Conservation (phyloP, 2,113 vertebrate genomes). For the Gobio gobio region DNA sequence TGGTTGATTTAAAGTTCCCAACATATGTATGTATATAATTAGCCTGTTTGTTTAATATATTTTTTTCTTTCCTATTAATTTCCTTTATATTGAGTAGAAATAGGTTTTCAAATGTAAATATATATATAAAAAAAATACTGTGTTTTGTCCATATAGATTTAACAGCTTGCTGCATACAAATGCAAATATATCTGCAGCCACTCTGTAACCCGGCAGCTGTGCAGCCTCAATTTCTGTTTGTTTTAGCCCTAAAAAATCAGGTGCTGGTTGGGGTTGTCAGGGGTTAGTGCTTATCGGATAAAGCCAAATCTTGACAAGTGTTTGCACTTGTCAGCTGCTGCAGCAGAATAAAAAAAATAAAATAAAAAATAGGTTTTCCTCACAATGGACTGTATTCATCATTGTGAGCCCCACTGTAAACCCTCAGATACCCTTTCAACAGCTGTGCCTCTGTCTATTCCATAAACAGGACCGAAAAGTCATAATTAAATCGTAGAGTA, state of each 20-base stretch:
- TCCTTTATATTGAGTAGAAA: background rate
- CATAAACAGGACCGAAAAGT: background rate
- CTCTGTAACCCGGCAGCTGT: background rate
- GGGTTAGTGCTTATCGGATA: slow-evolving; percentile 73
- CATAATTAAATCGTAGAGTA: slow-evolving; percentile 16
- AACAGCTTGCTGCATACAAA: no score
- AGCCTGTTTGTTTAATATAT: background rate
- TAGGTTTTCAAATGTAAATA: background rate
- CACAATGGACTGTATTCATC: slow-evolving; percentile 53
- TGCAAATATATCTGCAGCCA: background rate
- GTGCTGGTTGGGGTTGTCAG: slow-evolving; percentile 60
- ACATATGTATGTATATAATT: no score
- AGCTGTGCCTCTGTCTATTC: background rate
- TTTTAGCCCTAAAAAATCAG: slow-evolving; percentile 51
- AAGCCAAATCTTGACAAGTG: slow-evolving; percentile 67
- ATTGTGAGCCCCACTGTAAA: slow-evolving; percentile 18
- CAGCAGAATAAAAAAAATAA: slow-evolving; percentile 54
- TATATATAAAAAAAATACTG: no score
- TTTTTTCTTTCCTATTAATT: background rate
- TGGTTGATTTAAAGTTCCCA: background rate
- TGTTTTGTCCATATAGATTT: background rate
- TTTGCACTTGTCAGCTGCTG: slow-evolving; percentile 54
- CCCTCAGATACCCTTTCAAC: slow-evolving; percentile 24
- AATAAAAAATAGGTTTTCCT: slow-evolving; percentile 17
- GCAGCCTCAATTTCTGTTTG: background rate